phyloP scores from a whole-genome alignment of 2,888 invertebrate genomes.

The Folsomia manolachei region DNA sequence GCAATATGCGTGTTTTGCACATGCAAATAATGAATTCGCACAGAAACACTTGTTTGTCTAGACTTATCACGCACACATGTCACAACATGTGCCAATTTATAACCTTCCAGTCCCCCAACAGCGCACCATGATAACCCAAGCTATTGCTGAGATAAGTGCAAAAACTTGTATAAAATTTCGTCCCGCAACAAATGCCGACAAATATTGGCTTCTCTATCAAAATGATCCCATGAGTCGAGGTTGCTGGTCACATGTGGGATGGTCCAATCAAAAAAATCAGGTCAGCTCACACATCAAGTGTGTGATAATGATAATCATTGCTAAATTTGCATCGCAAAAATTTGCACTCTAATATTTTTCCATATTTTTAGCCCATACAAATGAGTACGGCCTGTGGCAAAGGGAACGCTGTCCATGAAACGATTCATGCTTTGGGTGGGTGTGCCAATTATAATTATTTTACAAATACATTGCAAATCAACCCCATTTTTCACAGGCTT shows the following conservation, averaged over 20 bases:
- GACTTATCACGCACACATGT: too few species aligned
- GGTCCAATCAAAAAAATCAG: conserved; percentile 38
- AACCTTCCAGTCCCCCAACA: conserved; percentile 35
- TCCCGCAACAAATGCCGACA: conserved; percentile 24
- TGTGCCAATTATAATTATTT: conserved; percentile 33
- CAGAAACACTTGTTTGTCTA: too few species aligned
- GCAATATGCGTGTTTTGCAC: too few species aligned
- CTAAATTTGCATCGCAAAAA: not conserved
- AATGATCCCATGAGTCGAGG: conserved; percentile 34
- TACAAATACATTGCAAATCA: too few species aligned
- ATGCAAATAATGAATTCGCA: too few species aligned
- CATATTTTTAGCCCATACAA: conserved; percentile 33
- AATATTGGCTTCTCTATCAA: conserved; percentile 28
- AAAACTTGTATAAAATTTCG: conserved; percentile 34
- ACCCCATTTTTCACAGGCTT: conserved; percentile 1
- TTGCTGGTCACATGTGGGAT: conserved; percentile 37
- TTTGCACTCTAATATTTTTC: not conserved
- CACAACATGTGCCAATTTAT: too few species aligned
- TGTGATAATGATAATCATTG: not conserved
- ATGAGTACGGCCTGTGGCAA: conserved; percentile 26
- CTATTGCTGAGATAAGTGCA: conserved; percentile 25
- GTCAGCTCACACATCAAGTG: conserved; percentile 17
- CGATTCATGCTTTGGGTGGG: conserved; percentile 33
- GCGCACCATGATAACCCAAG: conserved; percentile 17
- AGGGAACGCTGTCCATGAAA: conserved; percentile 36